phyloP scores from a whole-genome alignment of 2,888 invertebrate species.

The Eristalis tenax region DNA sequence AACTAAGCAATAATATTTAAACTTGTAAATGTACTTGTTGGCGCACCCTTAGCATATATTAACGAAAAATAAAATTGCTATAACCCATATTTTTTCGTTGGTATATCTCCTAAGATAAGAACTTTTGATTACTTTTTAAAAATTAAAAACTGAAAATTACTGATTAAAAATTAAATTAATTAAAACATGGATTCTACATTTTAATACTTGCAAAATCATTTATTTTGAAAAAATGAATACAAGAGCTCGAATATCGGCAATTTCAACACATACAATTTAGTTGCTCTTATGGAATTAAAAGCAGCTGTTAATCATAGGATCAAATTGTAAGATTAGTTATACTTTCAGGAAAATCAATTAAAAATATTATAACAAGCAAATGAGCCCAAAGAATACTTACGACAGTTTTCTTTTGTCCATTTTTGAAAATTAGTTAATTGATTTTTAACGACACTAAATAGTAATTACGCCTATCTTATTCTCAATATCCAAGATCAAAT shows the following conservation, averaged over 20 bases:
- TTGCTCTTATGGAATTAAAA: not conserved
- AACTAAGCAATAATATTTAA: not conserved
- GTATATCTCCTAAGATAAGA: not conserved
- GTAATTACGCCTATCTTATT: not conserved
- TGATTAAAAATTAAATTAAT: too few species aligned
- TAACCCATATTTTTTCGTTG: not conserved
- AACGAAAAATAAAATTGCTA: not conserved
- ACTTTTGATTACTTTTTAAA: not conserved
- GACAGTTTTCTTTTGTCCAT: constrained; percentile 81
- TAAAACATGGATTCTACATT: too few species aligned
- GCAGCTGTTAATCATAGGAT: not conserved
- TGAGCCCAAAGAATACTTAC: constrained; percentile 77
- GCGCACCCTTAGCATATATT: not conserved
- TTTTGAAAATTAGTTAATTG: constrained; percentile 26
- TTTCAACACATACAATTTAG: not conserved
- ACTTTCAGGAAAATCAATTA: constrained; percentile 49
- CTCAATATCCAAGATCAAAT: constrained; percentile 10
- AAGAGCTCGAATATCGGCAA: not conserved
- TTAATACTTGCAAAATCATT: not conserved
- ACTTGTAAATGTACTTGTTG: not conserved
- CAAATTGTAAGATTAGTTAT: not conserved
- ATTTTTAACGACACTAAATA: not conserved
- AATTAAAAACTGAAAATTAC: too few species aligned
- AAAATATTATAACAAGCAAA: not conserved
- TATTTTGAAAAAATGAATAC: not conserved